Conservation (phyloP, 2,888 invertebrate species). For the Microctonus hyperodae region DNA sequence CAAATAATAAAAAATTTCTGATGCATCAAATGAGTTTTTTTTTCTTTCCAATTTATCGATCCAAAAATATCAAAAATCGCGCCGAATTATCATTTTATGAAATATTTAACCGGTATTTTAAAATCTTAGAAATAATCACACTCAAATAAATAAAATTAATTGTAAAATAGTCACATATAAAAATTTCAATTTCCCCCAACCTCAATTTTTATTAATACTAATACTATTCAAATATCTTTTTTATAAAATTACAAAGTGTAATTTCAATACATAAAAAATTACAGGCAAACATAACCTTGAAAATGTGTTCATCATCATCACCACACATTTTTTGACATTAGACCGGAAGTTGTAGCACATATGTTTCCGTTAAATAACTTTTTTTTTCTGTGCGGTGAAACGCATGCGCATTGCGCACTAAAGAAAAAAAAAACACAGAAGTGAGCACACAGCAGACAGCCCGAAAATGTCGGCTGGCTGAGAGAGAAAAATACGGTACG, state of each 20-base stretch:
- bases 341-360: conserved; percentile 55
- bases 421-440: neutral
- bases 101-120: no score
- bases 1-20: neutral
- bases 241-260: no score
- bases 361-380: conserved; percentile 54
- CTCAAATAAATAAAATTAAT: no score
- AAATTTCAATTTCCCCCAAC: no score
- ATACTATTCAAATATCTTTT: no score
- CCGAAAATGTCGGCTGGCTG: conserved; percentile 60
- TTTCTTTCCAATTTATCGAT: no score
- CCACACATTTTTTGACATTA: conserved; percentile 49
- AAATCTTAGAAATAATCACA: no score
- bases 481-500: conserved; percentile 45
- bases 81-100: neutral
- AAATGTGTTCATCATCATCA: neutral
- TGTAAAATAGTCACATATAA: no score
- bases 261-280: no score
- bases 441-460: conserved; percentile 38
- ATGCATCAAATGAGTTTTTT: no score
- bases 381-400: conserved; percentile 32
- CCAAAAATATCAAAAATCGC: neutral
- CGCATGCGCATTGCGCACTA: conserved; percentile 49
- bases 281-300: conserved; percentile 9
- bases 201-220: no score